These are phyloP conservation scores for Ophonus ardosiacus DNA, from an alignment of 2,888 invertebrate species.

Conservation along the genomic window DNA sequence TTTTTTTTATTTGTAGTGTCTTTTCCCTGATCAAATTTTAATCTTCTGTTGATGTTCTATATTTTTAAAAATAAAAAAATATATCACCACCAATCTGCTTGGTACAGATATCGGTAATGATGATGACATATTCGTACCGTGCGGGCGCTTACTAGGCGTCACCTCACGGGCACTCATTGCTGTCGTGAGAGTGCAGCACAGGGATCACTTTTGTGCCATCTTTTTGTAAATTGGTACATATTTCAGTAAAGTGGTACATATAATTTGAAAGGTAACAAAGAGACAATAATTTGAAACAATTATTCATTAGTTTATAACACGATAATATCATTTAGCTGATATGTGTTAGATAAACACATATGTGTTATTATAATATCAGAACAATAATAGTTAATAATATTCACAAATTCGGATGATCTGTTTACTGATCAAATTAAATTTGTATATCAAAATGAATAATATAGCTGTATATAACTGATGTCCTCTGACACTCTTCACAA, in stretches of 20 bases:
- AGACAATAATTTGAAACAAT: not conserved
- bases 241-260: not conserved
- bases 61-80: too few relatives aligned
- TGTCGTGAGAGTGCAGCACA: too few relatives aligned
- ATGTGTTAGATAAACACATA: not conserved
- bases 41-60: too few relatives aligned
- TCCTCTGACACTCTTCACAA: too few relatives aligned
- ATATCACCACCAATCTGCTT: too few relatives aligned
- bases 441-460: not conserved
- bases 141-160: too few relatives aligned
- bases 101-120: too few relatives aligned
- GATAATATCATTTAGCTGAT: constrained; percentile 12
- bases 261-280: not conserved
- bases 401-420: not conserved
- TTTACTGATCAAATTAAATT: not conserved
- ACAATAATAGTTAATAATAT: not conserved
- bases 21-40: too few relatives aligned
- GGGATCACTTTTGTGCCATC: too few relatives aligned
- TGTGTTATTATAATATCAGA: not conserved
- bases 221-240: not conserved
- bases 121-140: too few relatives aligned
- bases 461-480: not conserved
- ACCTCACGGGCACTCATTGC: too few relatives aligned
- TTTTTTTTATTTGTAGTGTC: too few relatives aligned
- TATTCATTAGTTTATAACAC: not conserved